Evolutionary conservation across 2,888 invertebrate genomes (phyloP).

Genomic region (Caenorhabditis afra): DNA sequence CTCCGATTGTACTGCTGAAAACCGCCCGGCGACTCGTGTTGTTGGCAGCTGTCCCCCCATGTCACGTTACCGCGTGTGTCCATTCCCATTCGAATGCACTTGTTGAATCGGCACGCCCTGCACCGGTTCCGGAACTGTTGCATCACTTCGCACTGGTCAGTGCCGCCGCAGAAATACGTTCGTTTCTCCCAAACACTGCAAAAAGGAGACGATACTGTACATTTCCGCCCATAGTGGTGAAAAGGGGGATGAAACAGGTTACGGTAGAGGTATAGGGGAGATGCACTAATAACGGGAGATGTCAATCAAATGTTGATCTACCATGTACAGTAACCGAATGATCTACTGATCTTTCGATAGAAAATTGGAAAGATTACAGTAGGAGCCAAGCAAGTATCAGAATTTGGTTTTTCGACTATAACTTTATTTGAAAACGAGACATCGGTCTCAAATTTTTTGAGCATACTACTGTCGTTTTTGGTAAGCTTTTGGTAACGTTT

Average conservation of each 20-base stretch:
- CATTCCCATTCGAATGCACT: conserved; percentile 68
- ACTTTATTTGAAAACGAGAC: too few relatives aligned
- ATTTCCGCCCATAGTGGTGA: too few relatives aligned
- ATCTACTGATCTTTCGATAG: neutral
- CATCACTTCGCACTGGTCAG: conserved; percentile 60
- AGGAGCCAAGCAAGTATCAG: too few relatives aligned
- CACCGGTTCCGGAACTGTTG: conserved; percentile 69
- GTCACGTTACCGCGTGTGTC: conserved; percentile 56
- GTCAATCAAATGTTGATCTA: neutral
- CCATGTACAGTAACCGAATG: neutral
- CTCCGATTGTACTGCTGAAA: conserved; percentile 70
- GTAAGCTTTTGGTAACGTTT: too few relatives aligned
- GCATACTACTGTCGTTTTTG: neutral
- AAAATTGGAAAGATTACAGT: neutral
- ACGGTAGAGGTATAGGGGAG: too few relatives aligned
- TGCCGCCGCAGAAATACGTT: conserved; percentile 58
- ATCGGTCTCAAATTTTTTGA: too few relatives aligned
- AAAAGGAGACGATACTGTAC: conserved; percentile 25
- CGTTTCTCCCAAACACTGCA: conserved; percentile 68
- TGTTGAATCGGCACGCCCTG: conserved; percentile 65
- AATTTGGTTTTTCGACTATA: too few relatives aligned
- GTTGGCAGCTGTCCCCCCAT: too few relatives aligned
- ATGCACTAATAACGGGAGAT: too few relatives aligned
- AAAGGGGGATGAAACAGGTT: neutral
- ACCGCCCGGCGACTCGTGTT: too few relatives aligned